These are phyloP conservation scores for Pseudococcus longispinus DNA, from an alignment of 2,888 invertebrate genomes.

Conservation along the genomic window DNA sequence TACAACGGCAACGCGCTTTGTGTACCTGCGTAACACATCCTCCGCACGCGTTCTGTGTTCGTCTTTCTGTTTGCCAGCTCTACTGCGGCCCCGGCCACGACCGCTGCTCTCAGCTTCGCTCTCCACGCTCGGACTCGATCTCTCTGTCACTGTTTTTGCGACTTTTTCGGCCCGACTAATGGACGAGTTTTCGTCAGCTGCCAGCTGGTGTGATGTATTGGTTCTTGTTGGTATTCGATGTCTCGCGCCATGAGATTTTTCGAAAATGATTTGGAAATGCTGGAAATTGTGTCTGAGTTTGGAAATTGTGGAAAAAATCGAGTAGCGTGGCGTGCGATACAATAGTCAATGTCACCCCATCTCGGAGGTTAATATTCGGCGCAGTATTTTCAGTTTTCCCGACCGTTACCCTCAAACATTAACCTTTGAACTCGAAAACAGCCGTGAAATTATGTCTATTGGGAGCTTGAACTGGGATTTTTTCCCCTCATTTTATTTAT, in stretches of 20 bases:
- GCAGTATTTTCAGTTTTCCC: background rate
- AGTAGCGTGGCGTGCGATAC: background rate
- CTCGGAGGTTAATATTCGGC: background rate
- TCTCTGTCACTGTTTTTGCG: background rate
- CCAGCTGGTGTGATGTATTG: slow-evolving; percentile 5
- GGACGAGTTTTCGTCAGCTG: background rate
- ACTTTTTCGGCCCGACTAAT: background rate
- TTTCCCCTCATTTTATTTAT: background rate
- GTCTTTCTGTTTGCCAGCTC: background rate
- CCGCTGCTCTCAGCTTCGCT: background rate
- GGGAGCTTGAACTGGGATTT: background rate
- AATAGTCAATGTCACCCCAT: background rate
- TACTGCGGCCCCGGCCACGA: background rate
- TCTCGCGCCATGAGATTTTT: background rate
- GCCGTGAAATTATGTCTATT: background rate
- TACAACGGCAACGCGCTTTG: background rate
- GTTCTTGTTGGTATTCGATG: background rate
- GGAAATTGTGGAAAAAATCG: background rate
- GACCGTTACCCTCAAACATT: background rate
- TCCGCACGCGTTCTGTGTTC: background rate
- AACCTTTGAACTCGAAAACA: background rate
- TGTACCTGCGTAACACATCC: slow-evolving; percentile 16
- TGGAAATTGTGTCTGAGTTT: too few relatives aligned
- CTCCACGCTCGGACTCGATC: background rate
- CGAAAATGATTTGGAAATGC: background rate